Conservation (phyloP, 2,797 vertebrate species). For the Helicolenus hilgendorfi region DNA sequence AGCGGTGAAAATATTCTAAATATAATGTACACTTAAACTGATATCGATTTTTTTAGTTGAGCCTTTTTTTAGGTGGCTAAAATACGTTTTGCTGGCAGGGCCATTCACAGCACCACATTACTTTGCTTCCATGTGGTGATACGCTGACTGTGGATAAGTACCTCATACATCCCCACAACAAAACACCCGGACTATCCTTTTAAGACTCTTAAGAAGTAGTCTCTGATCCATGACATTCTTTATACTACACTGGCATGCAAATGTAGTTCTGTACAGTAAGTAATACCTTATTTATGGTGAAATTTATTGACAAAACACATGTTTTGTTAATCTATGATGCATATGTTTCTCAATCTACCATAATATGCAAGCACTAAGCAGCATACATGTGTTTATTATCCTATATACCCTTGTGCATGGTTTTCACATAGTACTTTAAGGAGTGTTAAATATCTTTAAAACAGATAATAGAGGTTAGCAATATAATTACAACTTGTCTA, state of each 20-base stretch:
- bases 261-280: neutral
- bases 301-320: neutral
- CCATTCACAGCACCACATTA: no score
- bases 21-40: rapidly evolving
- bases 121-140: no score
- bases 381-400: neutral
- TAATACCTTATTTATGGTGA: neutral
- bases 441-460: neutral
- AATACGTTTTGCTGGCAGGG: no score
- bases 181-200: no score
- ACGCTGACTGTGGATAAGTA: no score
- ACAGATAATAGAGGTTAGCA: neutral
- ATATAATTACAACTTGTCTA: neutral
- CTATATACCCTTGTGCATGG: neutral
- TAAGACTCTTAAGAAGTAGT: neutral
- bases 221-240: neutral
- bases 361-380: neutral
- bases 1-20: no score
- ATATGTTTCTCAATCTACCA: neutral
- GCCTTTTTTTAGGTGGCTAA: no score
- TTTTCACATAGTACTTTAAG: neutral
- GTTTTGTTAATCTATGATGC: neutral
- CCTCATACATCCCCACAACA: no score
- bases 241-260: neutral
- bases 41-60: rapidly evolving